Base-by-base conservation (phyloP, 2,888 invertebrate genomes). In the Dynastes hyllus region DNA sequence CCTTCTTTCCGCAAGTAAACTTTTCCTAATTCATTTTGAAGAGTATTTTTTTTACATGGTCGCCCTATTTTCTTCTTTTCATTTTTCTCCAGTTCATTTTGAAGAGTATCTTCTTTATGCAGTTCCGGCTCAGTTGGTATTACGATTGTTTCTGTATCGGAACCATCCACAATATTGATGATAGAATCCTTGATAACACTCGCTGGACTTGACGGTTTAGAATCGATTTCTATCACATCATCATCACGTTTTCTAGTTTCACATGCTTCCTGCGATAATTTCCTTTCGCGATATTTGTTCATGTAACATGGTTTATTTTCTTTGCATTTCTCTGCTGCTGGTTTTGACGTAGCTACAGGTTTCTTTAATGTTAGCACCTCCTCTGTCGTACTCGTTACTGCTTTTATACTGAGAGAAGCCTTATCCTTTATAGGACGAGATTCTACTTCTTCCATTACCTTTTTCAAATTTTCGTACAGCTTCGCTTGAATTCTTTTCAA, bases 291-390 rank as follows among this genome's bases (percentile, higher is more conserved):
- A 27, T 75, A 75, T 1, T 32, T 45, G 32, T 55, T 75, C 73
- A 75, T 75, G 32, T 75, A 75, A 75, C 73, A 75, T 2, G 73
- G 73, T 58, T 75, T 75, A 45, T 75, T 61, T 45, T 75, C 73
- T 45, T 61, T 58, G n/a, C 8, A 16, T 58, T 16, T 8, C n/a
- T 58, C 22, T 22, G 6, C 53, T 13, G 22, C 6, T 5, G 65
- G n/a, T 55, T 76, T 67, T 9, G 16, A 29, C 2, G 65, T 2
- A 37, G n/a, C 9, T 37, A 51, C 27, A 13, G 29, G 22, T 51
- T 69, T 69, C 29, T 2, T 27, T 13, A 16, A 2, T 11, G 13
- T 51, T 29, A 13, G 51, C 6, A 22, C 11, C 13, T 69, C 51
- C 4, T 69, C 69, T 1, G 6, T n/a, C n/a, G 50, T 29, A 27